These are phyloP conservation scores for Trichogramma evanescens DNA, from an alignment of 2,888 invertebrate species.

Conservation along the genomic window DNA sequence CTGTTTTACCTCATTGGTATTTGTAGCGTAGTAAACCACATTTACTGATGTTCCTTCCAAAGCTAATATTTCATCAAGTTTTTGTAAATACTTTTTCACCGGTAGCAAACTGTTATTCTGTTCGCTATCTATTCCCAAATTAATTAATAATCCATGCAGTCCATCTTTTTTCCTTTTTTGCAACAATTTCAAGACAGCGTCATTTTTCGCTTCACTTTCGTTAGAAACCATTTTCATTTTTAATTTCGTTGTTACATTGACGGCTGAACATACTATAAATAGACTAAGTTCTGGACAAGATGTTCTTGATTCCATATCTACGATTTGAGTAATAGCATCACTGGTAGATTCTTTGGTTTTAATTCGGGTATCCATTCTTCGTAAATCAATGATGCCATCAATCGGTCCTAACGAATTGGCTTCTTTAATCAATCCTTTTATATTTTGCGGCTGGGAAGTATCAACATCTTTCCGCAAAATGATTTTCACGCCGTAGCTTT, in stretches of 20 bases:
- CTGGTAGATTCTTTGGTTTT: background rate
- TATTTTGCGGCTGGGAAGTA: constrained; percentile 13
- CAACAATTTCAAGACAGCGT: constrained; percentile 13
- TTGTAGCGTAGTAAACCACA: background rate
- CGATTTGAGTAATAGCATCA: constrained; percentile 12
- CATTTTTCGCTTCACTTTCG: constrained; percentile 8
- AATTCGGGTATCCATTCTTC: constrained; percentile 1
- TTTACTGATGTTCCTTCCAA: constrained; percentile 5
- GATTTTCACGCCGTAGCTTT: constrained; percentile 17
- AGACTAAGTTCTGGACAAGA: constrained; percentile 9
- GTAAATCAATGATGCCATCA: constrained; percentile 23
- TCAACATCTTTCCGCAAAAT: constrained; percentile 13
- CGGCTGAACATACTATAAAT: constrained; percentile 19
- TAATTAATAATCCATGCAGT: constrained; percentile 16
- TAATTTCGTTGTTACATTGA: background rate
- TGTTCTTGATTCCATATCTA: constrained; percentile 19
- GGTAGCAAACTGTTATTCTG: constrained; percentile 1
- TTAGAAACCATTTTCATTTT: background rate
- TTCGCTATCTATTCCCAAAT: constrained; percentile 5
- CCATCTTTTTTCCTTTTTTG: constrained; percentile 14
- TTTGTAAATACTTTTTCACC: constrained; percentile 10
- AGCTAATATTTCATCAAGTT: constrained; percentile 15
- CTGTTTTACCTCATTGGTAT: constrained; percentile 4
- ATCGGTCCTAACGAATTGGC: constrained; percentile 14
- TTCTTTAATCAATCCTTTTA: constrained; percentile 19